phyloP scores from a whole-genome alignment of 2,888 invertebrate species.

The Tetheella fluctuosa region DNA sequence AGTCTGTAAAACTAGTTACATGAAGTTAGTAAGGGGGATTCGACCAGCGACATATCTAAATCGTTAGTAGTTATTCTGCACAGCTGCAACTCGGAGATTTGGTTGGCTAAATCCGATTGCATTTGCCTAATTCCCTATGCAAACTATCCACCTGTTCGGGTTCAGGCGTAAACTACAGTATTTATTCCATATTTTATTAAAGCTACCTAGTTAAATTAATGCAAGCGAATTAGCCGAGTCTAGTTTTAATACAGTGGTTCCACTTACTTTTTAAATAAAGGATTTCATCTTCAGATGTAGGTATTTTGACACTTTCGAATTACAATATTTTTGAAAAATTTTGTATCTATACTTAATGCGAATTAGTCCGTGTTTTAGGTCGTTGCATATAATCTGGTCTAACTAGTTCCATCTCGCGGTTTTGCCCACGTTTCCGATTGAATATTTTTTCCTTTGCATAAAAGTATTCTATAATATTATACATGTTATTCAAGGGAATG shows the following conservation, averaged over 20 bases:
- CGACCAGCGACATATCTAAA: background rate
- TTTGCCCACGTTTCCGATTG: too few relatives aligned
- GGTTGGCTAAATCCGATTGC: constrained; percentile 47
- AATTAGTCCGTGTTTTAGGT: too few relatives aligned
- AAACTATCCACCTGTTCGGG: constrained; percentile 14
- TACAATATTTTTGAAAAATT: too few relatives aligned
- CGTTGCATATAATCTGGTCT: too few relatives aligned
- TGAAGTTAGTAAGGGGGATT: background rate
- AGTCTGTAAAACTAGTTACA: background rate
- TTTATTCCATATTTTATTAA: constrained; percentile 6
- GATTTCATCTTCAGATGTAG: too few relatives aligned
- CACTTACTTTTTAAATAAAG: too few relatives aligned
- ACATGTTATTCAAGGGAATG: too few relatives aligned
- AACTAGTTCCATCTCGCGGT: too few relatives aligned
- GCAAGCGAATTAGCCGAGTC: background rate
- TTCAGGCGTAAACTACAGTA: background rate
- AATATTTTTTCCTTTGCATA: too few relatives aligned
- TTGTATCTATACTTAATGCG: too few relatives aligned
- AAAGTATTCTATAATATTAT: too few relatives aligned
- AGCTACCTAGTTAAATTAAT: background rate
- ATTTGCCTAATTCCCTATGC: constrained; percentile 51
- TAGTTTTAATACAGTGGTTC: background rate
- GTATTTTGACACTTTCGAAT: too few relatives aligned
- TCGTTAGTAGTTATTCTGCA: constrained; percentile 16
- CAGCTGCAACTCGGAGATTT: constrained; percentile 44